These are phyloP conservation scores for Mercenaria mercenaria DNA, from an alignment of 1,140 invertebrate genomes.

Conservation along the genomic window DNA sequence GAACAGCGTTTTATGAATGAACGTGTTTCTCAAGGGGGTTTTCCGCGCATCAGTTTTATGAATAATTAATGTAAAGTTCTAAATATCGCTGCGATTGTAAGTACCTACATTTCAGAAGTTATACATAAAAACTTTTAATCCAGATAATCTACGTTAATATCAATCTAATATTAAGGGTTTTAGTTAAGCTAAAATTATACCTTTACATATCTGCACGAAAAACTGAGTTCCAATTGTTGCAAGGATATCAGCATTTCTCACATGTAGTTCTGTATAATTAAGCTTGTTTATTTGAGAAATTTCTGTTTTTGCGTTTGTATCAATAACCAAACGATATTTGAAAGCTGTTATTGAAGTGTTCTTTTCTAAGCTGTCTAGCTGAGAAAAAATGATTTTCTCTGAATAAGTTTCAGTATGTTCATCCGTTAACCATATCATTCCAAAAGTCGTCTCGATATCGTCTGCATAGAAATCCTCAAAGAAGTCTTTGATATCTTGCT, in stretches of 20 bases:
- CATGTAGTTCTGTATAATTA: not conserved
- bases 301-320: not conserved
- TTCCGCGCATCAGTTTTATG: too few species aligned
- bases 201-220: not conserved
- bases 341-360: too few species aligned
- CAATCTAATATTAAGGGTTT: too few species aligned
- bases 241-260: not conserved
- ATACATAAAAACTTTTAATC: too few species aligned
- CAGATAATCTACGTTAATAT: too few species aligned
- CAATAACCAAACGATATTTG: not conserved
- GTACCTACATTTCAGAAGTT: too few species aligned
- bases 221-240: not conserved
- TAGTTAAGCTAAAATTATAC: not conserved
- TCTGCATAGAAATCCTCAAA: not conserved
- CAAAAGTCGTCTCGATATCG: not conserved
- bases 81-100: too few species aligned
- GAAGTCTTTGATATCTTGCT: not conserved
- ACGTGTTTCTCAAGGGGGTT: too few species aligned
- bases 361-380: not conserved
- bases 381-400: not conserved
- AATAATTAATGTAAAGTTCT: too few species aligned
- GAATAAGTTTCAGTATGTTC: not conserved
- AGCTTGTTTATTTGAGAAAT: not conserved
- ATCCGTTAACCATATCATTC: not conserved
- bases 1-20: too few species aligned